Percentiles rank a stretch among this genome's conserved stretches.
These are phyloP conservation scores for Cheilinus undulatus DNA, from an alignment of 2,113 vertebrate genomes.

Conservation along the genomic window DNA sequence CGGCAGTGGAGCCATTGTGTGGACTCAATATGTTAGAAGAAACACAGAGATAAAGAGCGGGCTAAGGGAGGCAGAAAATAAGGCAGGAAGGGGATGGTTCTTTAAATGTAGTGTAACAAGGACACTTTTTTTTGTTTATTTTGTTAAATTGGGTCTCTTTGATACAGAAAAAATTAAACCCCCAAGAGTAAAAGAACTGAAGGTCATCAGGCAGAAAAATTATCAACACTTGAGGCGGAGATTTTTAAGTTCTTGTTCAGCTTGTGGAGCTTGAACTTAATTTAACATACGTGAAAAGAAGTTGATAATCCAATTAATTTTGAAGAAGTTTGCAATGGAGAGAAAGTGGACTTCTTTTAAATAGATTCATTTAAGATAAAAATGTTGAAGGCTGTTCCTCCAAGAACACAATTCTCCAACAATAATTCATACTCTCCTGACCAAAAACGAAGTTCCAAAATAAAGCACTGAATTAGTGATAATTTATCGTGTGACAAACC, in stretches of 20 bases:
- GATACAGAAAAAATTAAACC: not conserved
- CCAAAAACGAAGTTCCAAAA: constrained; percentile 32
- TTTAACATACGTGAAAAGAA: constrained; percentile 54
- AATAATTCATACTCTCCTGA: constrained; percentile 26
- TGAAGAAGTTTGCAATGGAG: constrained; percentile 5
- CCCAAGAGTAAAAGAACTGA: not conserved
- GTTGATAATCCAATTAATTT: constrained; percentile 51
- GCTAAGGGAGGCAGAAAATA: constrained; percentile 12
- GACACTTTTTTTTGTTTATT: constrained; percentile 18
- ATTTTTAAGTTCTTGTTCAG: constrained; percentile 20
- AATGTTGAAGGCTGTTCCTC: constrained; percentile 47
- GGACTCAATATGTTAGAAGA: constrained; percentile 32
- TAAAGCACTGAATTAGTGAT: not conserved
- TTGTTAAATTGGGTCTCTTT: not conserved
- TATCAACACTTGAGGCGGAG: constrained; percentile 4
- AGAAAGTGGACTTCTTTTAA: constrained; percentile 40
- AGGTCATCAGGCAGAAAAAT: constrained; percentile 18
- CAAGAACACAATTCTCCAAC: constrained; percentile 12
- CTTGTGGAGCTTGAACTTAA: constrained; percentile 27
- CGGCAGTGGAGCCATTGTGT: constrained; percentile 52
- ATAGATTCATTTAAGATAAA: constrained; percentile 36
- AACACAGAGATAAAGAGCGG: constrained; percentile 38
- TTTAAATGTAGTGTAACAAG: constrained; percentile 14
- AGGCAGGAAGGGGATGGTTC: constrained; percentile 20
- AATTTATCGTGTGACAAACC: constrained; percentile 9